A percentile compares a stretch with the other conserved stretches of the same genome.
Conservation (phyloP, 2,888 invertebrate genomes). For the Auanema sp. region DNA sequence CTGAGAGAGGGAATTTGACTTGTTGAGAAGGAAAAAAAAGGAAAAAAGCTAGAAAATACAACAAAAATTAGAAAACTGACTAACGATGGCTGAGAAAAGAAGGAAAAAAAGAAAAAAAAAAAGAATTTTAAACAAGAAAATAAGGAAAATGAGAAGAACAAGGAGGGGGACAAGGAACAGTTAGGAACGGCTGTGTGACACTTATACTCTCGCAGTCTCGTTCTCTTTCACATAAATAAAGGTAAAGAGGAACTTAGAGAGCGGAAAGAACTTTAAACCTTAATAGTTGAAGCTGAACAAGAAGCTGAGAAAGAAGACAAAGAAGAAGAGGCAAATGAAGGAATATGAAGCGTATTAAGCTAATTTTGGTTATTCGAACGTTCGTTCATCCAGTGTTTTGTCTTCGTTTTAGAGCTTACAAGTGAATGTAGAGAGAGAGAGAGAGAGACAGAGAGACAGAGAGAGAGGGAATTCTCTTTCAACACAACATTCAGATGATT, state of each 20-base stretch:
- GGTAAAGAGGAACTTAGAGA: background rate
- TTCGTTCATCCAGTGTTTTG: conserved; percentile 1
- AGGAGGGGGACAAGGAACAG: background rate
- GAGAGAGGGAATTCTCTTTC: background rate
- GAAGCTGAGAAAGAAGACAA: background rate
- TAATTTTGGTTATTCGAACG: conserved; percentile 13
- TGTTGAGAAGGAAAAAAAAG: background rate
- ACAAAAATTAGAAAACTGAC: background rate
- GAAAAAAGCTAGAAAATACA: background rate
- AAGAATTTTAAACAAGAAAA: conserved; percentile 8
- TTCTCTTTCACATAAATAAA: background rate
- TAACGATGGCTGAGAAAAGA: background rate
- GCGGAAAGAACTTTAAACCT: background rate
- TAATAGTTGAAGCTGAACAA: too few relatives aligned
- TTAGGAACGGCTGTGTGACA: too few relatives aligned
- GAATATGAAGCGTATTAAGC: too few relatives aligned
- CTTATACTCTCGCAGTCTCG: too few relatives aligned
- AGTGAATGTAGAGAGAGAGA: conserved; percentile 4
- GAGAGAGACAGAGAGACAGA: conserved; percentile 7
- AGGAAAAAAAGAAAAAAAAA: conserved; percentile 5
- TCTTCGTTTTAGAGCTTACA: background rate
- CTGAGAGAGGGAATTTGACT: background rate
- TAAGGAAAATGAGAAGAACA: background rate
- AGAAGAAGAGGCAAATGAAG: too few relatives aligned
- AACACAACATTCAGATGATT: background rate